Evolutionary conservation across 2,113 vertebrate genomes (phyloP).

Genomic region (Salvelinus fontinalis): DNA sequence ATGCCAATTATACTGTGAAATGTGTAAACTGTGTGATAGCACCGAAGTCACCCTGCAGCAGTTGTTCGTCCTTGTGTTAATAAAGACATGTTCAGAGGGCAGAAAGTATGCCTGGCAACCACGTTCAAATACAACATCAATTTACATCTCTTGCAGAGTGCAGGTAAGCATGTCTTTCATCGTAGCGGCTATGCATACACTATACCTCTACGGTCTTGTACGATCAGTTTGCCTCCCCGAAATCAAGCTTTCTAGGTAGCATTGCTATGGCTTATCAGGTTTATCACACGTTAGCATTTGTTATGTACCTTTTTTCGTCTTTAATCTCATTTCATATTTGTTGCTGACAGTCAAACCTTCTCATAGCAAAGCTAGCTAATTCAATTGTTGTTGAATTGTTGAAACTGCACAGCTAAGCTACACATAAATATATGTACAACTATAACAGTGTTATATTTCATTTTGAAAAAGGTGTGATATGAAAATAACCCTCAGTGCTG

Average conservation of each 20-base stretch:
- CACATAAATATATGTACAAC: background rate
- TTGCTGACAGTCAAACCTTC: background rate
- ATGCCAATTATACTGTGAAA: too few relatives aligned
- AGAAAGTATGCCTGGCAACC: slow-evolving; percentile 55
- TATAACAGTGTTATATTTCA: background rate
- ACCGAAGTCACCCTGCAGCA: too few relatives aligned
- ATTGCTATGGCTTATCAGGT: too few relatives aligned
- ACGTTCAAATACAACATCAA: slow-evolving; percentile 52
- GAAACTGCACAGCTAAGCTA: background rate
- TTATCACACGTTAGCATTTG: too few relatives aligned
- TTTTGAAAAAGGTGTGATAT: too few relatives aligned
- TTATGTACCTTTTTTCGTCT: background rate
- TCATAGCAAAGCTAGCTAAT: background rate
- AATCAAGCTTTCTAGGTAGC: too few relatives aligned
- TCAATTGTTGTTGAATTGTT: background rate
- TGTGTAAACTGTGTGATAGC: background rate
- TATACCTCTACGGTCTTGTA: too few relatives aligned
- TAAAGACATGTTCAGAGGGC: slow-evolving; percentile 51
- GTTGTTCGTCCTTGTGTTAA: slow-evolving; percentile 39
- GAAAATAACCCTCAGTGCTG: too few relatives aligned
- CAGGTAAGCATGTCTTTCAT: slow-evolving; percentile 55
- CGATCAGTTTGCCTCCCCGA: too few relatives aligned
- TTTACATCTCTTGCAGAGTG: slow-evolving; percentile 42
- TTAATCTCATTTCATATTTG: slow-evolving; percentile 11
- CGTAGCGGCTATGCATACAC: too few relatives aligned